Conservation (phyloP, 2,888 invertebrate genomes). For the Mesodorylaimus sp. region DNA sequence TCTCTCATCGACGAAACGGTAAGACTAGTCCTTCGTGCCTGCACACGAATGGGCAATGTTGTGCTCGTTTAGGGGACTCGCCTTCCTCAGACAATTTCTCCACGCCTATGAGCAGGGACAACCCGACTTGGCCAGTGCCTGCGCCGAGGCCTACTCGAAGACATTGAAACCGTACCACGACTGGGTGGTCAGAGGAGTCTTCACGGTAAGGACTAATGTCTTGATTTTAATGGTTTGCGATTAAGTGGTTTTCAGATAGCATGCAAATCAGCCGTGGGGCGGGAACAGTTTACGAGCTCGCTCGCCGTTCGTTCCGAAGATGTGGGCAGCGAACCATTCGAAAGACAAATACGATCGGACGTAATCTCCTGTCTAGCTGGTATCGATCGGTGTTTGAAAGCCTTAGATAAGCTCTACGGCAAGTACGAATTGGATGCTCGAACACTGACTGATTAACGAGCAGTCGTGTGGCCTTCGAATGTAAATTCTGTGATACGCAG, state of each 20-base stretch:
- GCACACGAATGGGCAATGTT: too few relatives aligned
- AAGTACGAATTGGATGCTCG: constrained; percentile 3
- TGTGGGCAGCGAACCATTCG: too few relatives aligned
- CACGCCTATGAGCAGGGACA: constrained; percentile 20
- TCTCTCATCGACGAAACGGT: constrained; percentile 33
- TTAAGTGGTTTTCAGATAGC: too few relatives aligned
- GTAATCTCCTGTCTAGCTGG: constrained; percentile 7
- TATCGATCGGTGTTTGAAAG: constrained; percentile 8
- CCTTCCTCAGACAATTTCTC: too few relatives aligned
- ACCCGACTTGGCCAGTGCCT: constrained; percentile 23
- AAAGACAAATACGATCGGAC: not conserved
- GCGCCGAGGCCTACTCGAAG: constrained; percentile 26
- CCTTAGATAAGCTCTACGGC: constrained; percentile 4
- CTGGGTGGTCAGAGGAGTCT: constrained; percentile 32
- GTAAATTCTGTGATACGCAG: too few relatives aligned
- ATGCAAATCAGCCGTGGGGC: too few relatives aligned
- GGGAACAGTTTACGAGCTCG: too few relatives aligned
- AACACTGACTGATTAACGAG: too few relatives aligned
- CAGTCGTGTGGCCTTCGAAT: too few relatives aligned
- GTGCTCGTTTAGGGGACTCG: too few relatives aligned
- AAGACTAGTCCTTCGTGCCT: too few relatives aligned
- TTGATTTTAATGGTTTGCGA: not conserved
- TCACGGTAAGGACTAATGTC: constrained; percentile 30
- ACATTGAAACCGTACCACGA: constrained; percentile 32
- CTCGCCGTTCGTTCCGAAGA: too few relatives aligned